Conservation (phyloP, 2,113 vertebrate species). For the Papio anubis region DNA sequence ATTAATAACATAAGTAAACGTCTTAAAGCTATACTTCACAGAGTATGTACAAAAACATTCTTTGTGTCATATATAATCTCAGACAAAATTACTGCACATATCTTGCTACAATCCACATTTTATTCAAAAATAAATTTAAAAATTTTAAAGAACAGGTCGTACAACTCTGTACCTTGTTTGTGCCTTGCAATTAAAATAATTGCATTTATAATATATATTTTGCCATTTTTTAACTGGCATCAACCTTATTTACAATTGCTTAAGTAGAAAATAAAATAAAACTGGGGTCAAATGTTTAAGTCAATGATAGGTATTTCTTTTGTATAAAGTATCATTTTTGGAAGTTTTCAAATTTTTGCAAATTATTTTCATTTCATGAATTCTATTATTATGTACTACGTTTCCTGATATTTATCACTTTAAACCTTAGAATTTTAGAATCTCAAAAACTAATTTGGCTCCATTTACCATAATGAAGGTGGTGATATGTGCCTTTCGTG, state of each 20-base stretch:
- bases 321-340: neutral
- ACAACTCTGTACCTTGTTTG: neutral
- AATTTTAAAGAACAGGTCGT: neutral
- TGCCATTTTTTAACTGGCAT: neutral
- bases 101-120: neutral
- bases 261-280: conserved; percentile 41
- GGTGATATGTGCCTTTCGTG: neutral
- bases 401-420: conserved; percentile 35
- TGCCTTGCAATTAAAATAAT: neutral
- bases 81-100: neutral
- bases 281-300: neutral
- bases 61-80: neutral
- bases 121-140: neutral
- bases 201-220: neutral
- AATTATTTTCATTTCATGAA: neutral
- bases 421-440: neutral
- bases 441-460: neutral
- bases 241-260: neutral
- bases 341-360: conserved; percentile 22
- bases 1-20: neutral
- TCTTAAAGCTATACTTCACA: neutral
- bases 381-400: neutral
- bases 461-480: neutral
- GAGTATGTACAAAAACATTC: neutral
- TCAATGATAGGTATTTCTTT: conserved; percentile 23